These are phyloP conservation scores for Sphaerodactylus townsendi DNA, from an alignment of 2,113 vertebrate species.

Conservation along the genomic window DNA sequence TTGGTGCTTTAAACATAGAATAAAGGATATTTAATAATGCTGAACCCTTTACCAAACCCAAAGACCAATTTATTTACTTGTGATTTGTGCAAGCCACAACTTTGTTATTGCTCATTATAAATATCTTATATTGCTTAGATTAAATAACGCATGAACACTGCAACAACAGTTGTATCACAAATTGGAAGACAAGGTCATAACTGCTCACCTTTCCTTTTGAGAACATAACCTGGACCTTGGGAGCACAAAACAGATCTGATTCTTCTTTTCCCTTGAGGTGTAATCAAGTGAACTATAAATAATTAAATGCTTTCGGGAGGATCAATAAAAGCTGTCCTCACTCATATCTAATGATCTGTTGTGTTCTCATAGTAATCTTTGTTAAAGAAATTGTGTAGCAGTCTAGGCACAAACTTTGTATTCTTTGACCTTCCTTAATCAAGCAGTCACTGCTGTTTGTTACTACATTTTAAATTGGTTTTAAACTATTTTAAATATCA, in stretches of 20 bases:
- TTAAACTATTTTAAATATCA: not conserved
- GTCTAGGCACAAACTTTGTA: not conserved
- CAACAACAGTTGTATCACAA: conserved; percentile 45
- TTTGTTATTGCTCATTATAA: conserved; percentile 61
- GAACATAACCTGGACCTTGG: conserved; percentile 50
- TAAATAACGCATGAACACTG: conserved; percentile 58
- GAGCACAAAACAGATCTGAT: conserved; percentile 57
- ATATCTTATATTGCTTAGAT: conserved; percentile 70
- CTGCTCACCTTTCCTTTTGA: conserved; percentile 57
- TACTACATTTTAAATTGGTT: not conserved
- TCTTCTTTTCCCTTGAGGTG: conserved; percentile 39
- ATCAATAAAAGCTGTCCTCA: conserved; percentile 50
- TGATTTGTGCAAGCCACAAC: conserved; percentile 59
- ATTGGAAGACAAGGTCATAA: conserved; percentile 55
- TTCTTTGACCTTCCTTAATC: not conserved
- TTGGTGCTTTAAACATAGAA: conserved; percentile 49
- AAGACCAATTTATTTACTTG: conserved; percentile 54
- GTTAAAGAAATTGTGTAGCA: not conserved
- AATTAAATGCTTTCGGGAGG: conserved; percentile 52
- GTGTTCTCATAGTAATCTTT: not conserved
- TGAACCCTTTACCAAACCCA: conserved; percentile 47
- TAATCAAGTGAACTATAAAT: conserved; percentile 65
- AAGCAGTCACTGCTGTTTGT: not conserved
- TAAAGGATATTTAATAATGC: conserved; percentile 36
- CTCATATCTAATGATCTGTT: conserved; percentile 16